Evolutionary conservation across 2,797 vertebrate species (phyloP), one percentile per base, ranked within the genome.

Genomic region (Bucorvus abyssinicus): DNA sequence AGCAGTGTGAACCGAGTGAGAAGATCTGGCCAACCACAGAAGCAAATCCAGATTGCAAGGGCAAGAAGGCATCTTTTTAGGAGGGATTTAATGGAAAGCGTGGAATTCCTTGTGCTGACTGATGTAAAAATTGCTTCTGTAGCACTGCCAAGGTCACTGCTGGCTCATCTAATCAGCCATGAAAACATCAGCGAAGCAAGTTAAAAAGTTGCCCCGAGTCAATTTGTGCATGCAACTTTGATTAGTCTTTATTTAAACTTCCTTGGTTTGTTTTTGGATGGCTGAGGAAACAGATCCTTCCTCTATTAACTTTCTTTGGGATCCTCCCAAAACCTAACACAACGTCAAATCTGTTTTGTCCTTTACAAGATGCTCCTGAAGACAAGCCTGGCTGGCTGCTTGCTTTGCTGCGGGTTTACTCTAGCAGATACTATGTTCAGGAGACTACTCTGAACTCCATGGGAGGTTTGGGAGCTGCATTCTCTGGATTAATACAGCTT

Each of bases 101-200:
- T 93, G 61, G 84, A 86, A 84, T 73, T 91, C 69, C 74, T 89
- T 84, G 67, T 60, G 69, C 65, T 87, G 85, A 87, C 32, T 65
- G 84, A 93, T 89, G 78, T 76, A 91, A 97, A 93, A 95, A 83
- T 56, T 84, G 68, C 55, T 89, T 95, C 60, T 93, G 75, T 84
- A 86, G 38, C 57, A 32, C 44, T 85, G 93, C 94, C 91, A 89
- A 83, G 83, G 86, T 87, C 57, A 90, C 52, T 64, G 76, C 76
- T 5, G 4, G 61, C 88, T 93, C 77, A 83, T 60, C 71, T 84
- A 80, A 94, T 93, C 86, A 93, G 73, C 69, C 76, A 45, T 79
- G 75, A 94, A 93, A 91, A 87, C 56, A 75, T 38, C 63, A 63
- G 24, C 74, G 91, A 88, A 93, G 40, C 89, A 94, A 94, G 57